Evolutionary conservation across 2,888 invertebrate genomes (phyloP).

Genomic region (Ectemnius continuus): DNA sequence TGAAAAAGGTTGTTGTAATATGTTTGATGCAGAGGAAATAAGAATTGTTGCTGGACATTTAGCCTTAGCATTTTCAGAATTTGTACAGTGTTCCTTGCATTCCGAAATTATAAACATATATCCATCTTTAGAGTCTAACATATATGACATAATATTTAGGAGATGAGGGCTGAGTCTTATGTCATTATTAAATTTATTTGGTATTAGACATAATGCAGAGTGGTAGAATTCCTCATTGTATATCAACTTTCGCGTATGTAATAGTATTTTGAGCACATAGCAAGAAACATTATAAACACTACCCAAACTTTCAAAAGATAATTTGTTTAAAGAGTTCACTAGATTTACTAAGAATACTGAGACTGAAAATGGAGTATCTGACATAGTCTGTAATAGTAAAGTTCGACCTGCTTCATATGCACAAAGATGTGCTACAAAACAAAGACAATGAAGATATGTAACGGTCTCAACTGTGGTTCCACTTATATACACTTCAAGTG

Average conservation of each 20-base stretch:
- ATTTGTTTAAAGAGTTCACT: slow-evolving; percentile 65
- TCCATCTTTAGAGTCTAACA: slow-evolving; percentile 70
- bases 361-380: slow-evolving; percentile 60
- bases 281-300: slow-evolving; percentile 69
- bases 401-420: slow-evolving; percentile 64
- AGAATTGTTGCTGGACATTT: slow-evolving; percentile 66
- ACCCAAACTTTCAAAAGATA: slow-evolving; percentile 64
- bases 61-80: slow-evolving; percentile 43
- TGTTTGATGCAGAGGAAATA: slow-evolving; percentile 62
- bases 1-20: slow-evolving; percentile 72
- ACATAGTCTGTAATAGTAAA: slow-evolving; percentile 63
- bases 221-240: slow-evolving; percentile 69
- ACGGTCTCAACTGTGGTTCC: slow-evolving; percentile 70
- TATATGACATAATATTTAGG: slow-evolving; percentile 66
- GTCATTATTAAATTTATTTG: slow-evolving; percentile 53
- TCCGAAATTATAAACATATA: slow-evolving; percentile 66
- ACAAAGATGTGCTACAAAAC: slow-evolving; percentile 70
- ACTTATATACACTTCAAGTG: slow-evolving; percentile 69
- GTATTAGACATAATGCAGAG: slow-evolving; percentile 65
- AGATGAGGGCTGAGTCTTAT: slow-evolving; percentile 70
- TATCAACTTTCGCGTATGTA: slow-evolving; percentile 62
- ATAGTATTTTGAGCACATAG: slow-evolving; percentile 63
- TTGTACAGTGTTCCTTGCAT: slow-evolving; percentile 59
- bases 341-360: slow-evolving; percentile 66
- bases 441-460: slow-evolving; percentile 72